Evolutionary conservation across 2,113 vertebrate genomes (phyloP).

Genomic region (Tricholaema leucomelas): DNA sequence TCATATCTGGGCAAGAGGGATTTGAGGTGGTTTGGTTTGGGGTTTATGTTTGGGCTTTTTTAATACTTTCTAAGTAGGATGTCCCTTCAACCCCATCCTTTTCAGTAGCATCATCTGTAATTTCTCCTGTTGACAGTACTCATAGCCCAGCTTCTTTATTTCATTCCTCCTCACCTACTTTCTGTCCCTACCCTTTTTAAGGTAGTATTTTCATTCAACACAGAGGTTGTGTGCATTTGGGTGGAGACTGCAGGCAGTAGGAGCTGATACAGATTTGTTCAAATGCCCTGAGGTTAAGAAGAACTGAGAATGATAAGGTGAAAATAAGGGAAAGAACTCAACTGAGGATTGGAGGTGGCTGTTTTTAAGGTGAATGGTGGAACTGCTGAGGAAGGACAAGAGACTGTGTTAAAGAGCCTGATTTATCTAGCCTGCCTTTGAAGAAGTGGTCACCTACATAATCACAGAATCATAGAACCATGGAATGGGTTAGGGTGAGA

Average conservation of each 20-base stretch:
- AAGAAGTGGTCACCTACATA: neutral
- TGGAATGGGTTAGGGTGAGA: too few species aligned
- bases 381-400: neutral
- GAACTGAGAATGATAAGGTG: neutral
- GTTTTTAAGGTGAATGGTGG: neutral
- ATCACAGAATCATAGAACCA: neutral
- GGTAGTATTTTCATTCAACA: accelerated
- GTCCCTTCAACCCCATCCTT: neutral
- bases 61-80: accelerated
- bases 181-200: neutral
- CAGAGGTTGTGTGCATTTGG: neutral
- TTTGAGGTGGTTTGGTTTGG: too few species aligned
- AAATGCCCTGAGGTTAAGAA: neutral
- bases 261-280: neutral
- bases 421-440: neutral
- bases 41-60: too few species aligned
- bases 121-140: neutral
- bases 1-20: neutral
- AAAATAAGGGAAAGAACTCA: neutral
- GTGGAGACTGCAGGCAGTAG: neutral
- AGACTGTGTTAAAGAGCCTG: neutral
- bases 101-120: accelerated
- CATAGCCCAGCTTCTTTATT: accelerated
- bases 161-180: neutral
- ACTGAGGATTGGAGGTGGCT: accelerated